Evolutionary conservation across 2,113 vertebrate genomes (phyloP), one percentile per base, ranked within the genome.

Genomic region (Esox niger): DNA sequence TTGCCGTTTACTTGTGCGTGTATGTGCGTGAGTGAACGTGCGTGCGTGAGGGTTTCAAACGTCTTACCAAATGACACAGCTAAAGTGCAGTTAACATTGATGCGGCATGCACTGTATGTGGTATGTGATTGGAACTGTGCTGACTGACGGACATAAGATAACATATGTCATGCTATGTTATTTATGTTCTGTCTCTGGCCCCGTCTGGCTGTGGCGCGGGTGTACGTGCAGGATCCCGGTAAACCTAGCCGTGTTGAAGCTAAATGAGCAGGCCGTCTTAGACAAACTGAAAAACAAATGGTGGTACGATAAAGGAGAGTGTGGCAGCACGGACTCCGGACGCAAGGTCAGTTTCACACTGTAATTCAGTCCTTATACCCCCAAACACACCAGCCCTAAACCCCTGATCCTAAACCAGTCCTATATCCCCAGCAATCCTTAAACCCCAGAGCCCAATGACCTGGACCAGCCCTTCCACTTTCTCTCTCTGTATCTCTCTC

Each of bases 201-300:
- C 81, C 11, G 2, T 15, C 35, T 43, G 38, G 38, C 11, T 43
- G 38, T 43, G 35, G 35, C 15, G 35, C 4, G 38, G 32, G 38
- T 43, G 15, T 43, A 43, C 38, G 3, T 94, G 95, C 97, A 98
- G 96, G 96, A 95, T 94, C 93, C 94, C 95, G 91, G 95, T 98
- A 95, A 98, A 98, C 94, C 96, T 98, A 96, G 96, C 96, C 93
- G 96, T 98, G 95, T 96, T 98, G 96, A 98, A 98, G 94, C 96
- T 98, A 94, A 98, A 94, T 98, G 96, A 98, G 91, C 96, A 98
- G 94, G 96, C 95, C 95, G 86, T 98, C 95, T 97, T 98, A 98
- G 96, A 98, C 96, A 98, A 98, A 96, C 96, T 98, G 95, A 98
- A 98, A 98, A 98, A 75, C 96, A 98, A 98, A 96, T 98, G 96